Base-by-base conservation (phyloP, 1,140 invertebrate genomes). In the Sarcophaga peregrina region DNA sequence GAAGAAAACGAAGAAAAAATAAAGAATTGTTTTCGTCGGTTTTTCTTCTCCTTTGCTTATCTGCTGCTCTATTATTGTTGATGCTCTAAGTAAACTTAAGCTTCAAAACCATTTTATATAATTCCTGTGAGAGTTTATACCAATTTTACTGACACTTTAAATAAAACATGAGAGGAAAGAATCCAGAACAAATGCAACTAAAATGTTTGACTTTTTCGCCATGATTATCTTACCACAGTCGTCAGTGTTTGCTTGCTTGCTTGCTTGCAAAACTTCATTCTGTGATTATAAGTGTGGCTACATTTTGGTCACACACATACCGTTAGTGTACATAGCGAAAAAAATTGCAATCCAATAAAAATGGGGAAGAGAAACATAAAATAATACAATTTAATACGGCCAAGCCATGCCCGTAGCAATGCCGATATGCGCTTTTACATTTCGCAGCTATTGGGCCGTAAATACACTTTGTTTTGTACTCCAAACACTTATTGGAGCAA, bases 1-100 rank as follows among this genome's bases (percentile, higher is more conserved):
- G 17, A 11, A 68, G 17, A 17, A 68, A 17, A 11, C 15, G 17
- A 68, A 58, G 15, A 58, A 58, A 58, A 11, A 58, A 58, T 15
- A 58, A 58, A 11, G 13, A 10, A 58, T 15, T 58, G 52, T 5
- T 58, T 58, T n/a, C n/a, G n/a, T n/a, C n/a, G n/a, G n/a, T n/a
- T n/a, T n/a, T n/a, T n/a, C n/a, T n/a, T n/a, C 25, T 58, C 13
- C n/a, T 13, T 58, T 58, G 54, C 54, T n/a, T 37, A 37, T n/a
- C 54, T 58, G 54, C 54, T 58, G 54, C 15, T n/a, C n/a, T 58
- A n/a, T 58, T 68, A 68, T 68, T 68, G 62, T 68, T 68, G 20
- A 37, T 37, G 25, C 25, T 37, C 25, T 13, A 58, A 13, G 62
- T 8, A 20, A 68, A 25, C 62, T 68, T 68, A 68, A 68, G 62